Base-by-base conservation (phyloP, 2,113 vertebrate species). In the Phycodurus eques region DNA sequence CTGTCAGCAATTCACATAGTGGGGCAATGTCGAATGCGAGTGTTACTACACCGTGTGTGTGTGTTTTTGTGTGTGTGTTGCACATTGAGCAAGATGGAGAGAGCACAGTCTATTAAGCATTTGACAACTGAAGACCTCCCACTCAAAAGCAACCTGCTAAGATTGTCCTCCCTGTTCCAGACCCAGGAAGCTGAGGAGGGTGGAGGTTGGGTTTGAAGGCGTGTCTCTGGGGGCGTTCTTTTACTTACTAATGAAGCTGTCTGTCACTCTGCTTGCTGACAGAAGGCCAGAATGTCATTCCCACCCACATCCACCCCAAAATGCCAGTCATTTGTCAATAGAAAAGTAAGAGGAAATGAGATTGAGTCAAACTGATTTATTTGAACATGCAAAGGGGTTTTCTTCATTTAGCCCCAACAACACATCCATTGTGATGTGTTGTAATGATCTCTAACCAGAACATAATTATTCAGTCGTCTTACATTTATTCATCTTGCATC, bases 221-320 rank as follows among this genome's bases (percentile, higher is more conserved):
- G 75, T 84, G 81, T 90, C 87, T 81, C 57, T 0, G 47, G 74
- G 83, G 76, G 57, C 60, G 63, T 76, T 77, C 80, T 86, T 92
- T 92, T 88, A 92, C 83, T 88, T 87, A 81, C 80, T 90, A 91
- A 93, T 92, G 86, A 91, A 92, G 89, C 87, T 92, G 89, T 91
- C 91, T 17, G 47, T 89, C 84, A 90, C 69, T 67, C 14, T 19
- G 73, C 81, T 80, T 80, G 83, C 86, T 84, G 85, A 91, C 90
- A 91, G 89, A 88, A 85, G 87, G 91, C 80, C 71, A 65, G 67
- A 75, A 79, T 81, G 71, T 81, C 54, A 71, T 74, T 79, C 80
- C 85, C 82, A 89, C 82, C 77, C 49, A 67, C 73, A 78, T 79
- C 85, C 82, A 88, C 81, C 78, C 72, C 56, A 88, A 71, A 84